Base-by-base conservation (phyloP, 23 tunicate genomes). In the Halocynthia aurantium region DNA sequence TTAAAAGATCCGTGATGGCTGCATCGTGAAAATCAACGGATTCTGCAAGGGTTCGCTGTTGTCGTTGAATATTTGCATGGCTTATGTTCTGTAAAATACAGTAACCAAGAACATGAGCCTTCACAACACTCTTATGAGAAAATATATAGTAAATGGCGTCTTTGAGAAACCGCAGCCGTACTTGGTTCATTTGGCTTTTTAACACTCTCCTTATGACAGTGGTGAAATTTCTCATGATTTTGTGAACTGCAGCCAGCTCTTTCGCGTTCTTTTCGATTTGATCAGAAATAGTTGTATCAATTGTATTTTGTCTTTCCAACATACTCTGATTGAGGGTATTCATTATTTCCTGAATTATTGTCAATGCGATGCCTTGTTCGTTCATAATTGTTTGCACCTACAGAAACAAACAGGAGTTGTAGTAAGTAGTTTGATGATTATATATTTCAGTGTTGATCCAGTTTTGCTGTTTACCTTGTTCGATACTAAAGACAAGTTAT, bases 151-250 rank as follows among this genome's bases (percentile, higher is more conserved):
- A 31, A 31, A 31, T 31, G 44, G 44, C 4, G 44, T 31, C 44
- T 1, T 31, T 31, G 44, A 31, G 44, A 31, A 31, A 31, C 44
- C 44, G 31, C 70, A 49, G 52, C 12, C 20, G 31, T 81, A 87
- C 93, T 78, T 87, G 86, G 56, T 75, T 61, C 5, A 87, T 21
- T 55, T 71, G 64, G 55, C 82, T 81, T 17, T 62, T 77, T 7
- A 87, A 68, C 67, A 87, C 75, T 22, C 17, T 62, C 55, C 72
- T 76, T 17, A 87, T 15, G 8, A 87, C 57, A 44, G 73, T 18
- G 9, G 93, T 81, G 73, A 87, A 87, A 68, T 87, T 87, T 12
- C 76, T 71, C 93, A 87, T 87, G 52, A 87, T 69, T n/a, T 22
- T 22, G 7, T 75, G 77, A 50, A 87, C 52, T 6, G 78, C 66